A percentile compares a stretch with the other conserved stretches of the same genome.
phyloP scores from a whole-genome alignment of 2,888 invertebrate genomes.

The Enchytraeus crypticus region DNA sequence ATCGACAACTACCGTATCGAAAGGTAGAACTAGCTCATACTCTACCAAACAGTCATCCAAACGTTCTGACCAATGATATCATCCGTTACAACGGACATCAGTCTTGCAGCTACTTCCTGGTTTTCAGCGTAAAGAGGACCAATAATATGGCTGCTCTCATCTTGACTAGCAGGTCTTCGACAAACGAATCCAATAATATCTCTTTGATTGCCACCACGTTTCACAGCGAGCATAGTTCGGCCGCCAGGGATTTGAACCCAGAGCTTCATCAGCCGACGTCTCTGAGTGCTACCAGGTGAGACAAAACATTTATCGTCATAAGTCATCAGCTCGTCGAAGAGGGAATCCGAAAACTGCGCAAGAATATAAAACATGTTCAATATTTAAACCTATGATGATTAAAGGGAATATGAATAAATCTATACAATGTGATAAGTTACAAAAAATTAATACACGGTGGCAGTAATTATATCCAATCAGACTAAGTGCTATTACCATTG shows the following conservation, averaged over 20 bases:
- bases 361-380: too few relatives aligned
- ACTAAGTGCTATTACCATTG: too few relatives aligned
- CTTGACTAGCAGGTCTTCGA: neutral
- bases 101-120: neutral
- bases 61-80: slow-evolving; percentile 1
- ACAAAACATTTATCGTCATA: slow-evolving; percentile 4
- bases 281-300: neutral
- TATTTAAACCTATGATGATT: too few relatives aligned
- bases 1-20: too few relatives aligned
- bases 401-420: too few relatives aligned
- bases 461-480: too few relatives aligned
- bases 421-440: too few relatives aligned
- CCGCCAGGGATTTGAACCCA: slow-evolving; percentile 5
- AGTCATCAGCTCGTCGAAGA: neutral
- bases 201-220: neutral
- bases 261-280: neutral
- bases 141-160: slow-evolving; percentile 1
- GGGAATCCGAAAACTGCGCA: too few relatives aligned
- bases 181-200: slow-evolving; percentile 2
- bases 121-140: slow-evolving; percentile 5
- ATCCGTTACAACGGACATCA: neutral
- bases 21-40: too few relatives aligned
- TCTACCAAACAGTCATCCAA: slow-evolving; percentile 10
- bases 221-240: neutral
- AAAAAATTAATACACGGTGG: too few relatives aligned